Evolutionary conservation across 2,888 invertebrate species (phyloP).

Genomic region (Seladonia tumulorum): DNA sequence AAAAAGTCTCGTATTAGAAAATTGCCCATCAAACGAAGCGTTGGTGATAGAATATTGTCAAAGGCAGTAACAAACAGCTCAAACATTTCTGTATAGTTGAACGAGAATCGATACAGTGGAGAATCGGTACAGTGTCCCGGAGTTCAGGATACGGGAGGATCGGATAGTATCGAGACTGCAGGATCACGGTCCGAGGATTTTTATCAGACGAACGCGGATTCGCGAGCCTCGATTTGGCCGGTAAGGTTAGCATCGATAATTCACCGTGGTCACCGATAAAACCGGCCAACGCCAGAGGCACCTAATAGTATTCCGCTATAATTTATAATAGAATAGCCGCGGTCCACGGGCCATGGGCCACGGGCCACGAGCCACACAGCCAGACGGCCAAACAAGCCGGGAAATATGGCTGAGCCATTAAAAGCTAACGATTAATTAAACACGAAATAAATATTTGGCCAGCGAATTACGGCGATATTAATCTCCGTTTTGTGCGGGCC

Average conservation of each 20-base stretch:
- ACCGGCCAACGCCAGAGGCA: conserved; percentile 66
- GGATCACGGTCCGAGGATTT: conserved; percentile 14
- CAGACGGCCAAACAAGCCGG: conserved; percentile 72
- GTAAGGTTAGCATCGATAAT: conserved; percentile 66
- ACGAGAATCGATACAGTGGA: neutral
- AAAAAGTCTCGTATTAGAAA: too few relatives aligned
- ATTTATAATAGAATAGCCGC: conserved; percentile 74
- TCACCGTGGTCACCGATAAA: conserved; percentile 72
- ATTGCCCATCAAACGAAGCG: too few relatives aligned
- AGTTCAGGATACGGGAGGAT: neutral
- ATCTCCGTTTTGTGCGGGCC: conserved; percentile 79
- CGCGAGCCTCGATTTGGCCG: conserved; percentile 32
- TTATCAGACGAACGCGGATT: conserved; percentile 25
- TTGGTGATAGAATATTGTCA: too few relatives aligned
- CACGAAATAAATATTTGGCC: conserved; percentile 82
- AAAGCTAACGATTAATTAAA: conserved; percentile 82
- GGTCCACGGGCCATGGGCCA: conserved; percentile 44
- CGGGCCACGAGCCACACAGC: conserved; percentile 18
- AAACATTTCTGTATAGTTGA: too few relatives aligned
- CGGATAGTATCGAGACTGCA: neutral
- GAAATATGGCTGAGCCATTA: conserved; percentile 79
- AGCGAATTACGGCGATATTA: conserved; percentile 81
- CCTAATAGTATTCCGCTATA: conserved; percentile 73
- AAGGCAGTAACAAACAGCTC: too few relatives aligned
- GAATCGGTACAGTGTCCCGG: neutral